Base-by-base conservation (phyloP, 2,888 invertebrate species). In the Ectemnius lituratus region DNA sequence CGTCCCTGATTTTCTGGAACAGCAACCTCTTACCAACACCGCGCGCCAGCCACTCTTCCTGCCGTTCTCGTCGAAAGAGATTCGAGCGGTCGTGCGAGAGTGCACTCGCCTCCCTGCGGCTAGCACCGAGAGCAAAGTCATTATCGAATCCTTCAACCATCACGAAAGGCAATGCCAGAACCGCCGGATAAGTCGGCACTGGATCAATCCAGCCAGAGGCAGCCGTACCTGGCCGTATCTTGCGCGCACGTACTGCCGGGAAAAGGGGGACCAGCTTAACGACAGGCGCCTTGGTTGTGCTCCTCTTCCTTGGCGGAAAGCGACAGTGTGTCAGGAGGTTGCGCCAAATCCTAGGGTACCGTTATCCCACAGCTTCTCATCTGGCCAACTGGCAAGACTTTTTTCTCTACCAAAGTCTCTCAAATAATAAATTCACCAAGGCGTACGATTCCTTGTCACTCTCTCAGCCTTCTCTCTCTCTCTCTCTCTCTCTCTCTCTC, bases 251-350 rank as follows among this genome's bases (percentile, higher is more conserved):
- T 52, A 52, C 4, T 5, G 16, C 52, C 52, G 52, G 16, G 52
- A 52, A 52, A 37, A 52, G n/a, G 52, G 13, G 52, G 16, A 47
- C 47, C n/a, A n/a, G 47, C 47, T 47, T 47, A 47, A 47, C 47
- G 47, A 52, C 52, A 16, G n/a, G n/a, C 52, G 52, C 13, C 52
- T 52, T 5, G 3, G 5, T 52, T 52, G 13, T 47, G 8, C 52
- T 52, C 52, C 52, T 52, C 16, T 52, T 52, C 16, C 52, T 52
- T 16, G 52, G 16, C 52, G 52, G 16, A 16, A 52, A 52, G 52
- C 52, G 52, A 52, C 52, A 16, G 52, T 52, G 52, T 52, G n/a
- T 52, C 37, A 52, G n/a, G n/a, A 14, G 52, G 52, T 52, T 52
- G 16, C 52, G 16, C 52, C 11, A 47, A 47, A 47, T 47, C 47